These are phyloP conservation scores for Propithecus perrieri DNA, from an alignment of 2,797 vertebrate genomes.

Conservation along the genomic window DNA sequence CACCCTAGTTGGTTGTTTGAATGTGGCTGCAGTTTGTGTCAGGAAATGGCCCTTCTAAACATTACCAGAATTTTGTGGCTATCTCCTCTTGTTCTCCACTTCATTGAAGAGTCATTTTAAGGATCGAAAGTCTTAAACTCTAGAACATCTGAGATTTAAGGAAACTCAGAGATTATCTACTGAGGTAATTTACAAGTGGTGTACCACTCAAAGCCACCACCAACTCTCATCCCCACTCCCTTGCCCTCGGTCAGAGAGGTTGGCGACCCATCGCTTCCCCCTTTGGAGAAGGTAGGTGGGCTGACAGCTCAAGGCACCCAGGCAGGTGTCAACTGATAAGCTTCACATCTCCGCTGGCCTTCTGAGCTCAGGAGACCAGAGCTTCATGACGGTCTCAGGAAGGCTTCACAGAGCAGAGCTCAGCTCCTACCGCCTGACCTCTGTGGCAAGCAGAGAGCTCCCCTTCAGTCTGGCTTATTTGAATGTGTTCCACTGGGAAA, in stretches of 20 bases:
- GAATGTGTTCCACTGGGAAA: background rate
- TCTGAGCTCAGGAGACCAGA: background rate
- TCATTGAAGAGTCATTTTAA: background rate
- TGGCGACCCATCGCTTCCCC: background rate
- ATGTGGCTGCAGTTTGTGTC: no score
- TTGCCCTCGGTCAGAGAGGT: accelerated
- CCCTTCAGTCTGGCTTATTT: background rate
- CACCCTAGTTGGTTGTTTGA: background rate
- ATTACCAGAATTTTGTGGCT: background rate
- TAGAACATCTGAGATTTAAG: background rate
- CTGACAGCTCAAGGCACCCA: no score
- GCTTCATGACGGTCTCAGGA: background rate
- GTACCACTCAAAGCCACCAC: background rate
- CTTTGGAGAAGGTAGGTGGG: accelerated
- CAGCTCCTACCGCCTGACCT: background rate
- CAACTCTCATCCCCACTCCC: background rate
- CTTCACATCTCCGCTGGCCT: background rate
- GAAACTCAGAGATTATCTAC: background rate
- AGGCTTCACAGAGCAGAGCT: accelerated
- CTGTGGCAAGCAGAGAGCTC: background rate
- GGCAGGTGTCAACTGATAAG: accelerated
- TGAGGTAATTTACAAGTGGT: background rate
- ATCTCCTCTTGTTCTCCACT: background rate
- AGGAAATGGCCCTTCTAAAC: background rate
- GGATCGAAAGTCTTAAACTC: background rate